These are phyloP conservation scores for Hippopotamus amphibius DNA, from an alignment of 2,113 vertebrate species.

Conservation along the genomic window DNA sequence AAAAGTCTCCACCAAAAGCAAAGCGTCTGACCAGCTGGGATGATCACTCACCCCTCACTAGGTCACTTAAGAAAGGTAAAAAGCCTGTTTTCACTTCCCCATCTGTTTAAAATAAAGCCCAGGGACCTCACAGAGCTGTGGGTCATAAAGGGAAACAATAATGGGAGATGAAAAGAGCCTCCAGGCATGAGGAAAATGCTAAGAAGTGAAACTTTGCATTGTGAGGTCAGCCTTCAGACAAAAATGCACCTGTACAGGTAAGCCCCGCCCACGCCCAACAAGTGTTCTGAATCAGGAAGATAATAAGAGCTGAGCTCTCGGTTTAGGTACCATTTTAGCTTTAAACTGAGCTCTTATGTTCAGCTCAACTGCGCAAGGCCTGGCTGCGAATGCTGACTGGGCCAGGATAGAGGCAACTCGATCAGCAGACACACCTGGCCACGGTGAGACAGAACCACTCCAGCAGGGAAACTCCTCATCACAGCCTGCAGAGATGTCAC, in stretches of 20 bases:
- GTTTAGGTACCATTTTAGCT: background rate
- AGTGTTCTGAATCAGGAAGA: background rate
- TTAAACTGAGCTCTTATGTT: fast-evolving
- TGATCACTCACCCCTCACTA: background rate
- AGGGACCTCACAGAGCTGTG: fast-evolving
- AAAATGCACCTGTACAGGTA: background rate
- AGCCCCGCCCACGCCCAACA: background rate
- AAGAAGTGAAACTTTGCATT: fast-evolving
- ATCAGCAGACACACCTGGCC: background rate
- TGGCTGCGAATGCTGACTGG: background rate
- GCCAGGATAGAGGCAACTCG: background rate
- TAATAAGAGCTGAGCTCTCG: background rate
- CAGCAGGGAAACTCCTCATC: too few relatives aligned
- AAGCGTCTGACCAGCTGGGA: fast-evolving
- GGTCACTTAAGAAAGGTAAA: background rate
- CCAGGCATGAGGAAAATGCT: too few relatives aligned
- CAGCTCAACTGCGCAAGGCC: background rate
- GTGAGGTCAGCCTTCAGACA: background rate
- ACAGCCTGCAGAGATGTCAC: background rate
- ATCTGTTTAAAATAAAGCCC: background rate
- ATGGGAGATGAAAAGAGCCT: too few relatives aligned
- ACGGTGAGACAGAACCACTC: fast-evolving
- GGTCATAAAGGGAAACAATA: background rate
- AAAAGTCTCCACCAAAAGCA: background rate
- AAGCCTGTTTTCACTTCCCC: background rate